Evolutionary conservation across 2,888 invertebrate species (phyloP), one percentile per base, ranked within the genome.

Genomic region (Thera britannica): DNA sequence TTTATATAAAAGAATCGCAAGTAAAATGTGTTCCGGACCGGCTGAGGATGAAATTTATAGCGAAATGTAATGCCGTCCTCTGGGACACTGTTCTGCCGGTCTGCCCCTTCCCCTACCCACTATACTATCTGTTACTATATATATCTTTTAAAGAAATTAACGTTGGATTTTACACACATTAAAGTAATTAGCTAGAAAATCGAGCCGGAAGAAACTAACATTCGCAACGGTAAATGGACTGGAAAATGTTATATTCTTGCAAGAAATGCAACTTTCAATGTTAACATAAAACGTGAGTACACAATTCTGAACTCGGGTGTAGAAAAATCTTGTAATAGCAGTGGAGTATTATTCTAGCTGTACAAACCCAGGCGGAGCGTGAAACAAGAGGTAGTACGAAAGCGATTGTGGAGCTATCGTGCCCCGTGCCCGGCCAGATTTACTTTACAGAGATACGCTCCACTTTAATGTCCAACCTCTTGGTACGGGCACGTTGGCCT

Each of bases 21-120:
- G 82, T 82, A 80, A 83, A 83, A 84, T 84, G 83, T 85, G 83
- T 85, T 83, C 78, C 76, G 79, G 77, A 75, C 79, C 80, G 81
- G 78, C 83, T 82, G 81, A 77, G 81, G 85, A 84, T 81, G 82
- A 86, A 84, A 88, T 88, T 87, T 86, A 87, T 89, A 86, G 84
- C 81, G 79, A 84, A 86, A 86, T 86, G 83, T 87, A 85, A 88
- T 85, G 83, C 79, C 79, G 80, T 84, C 82, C 83, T 81, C 73
- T 78, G 85, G 83, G 84, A 84, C 80, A 78, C 75, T 79, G 75
- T 71, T 77, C 75, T 75, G 72, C 76, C 78, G 76, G 78, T 78
- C 75, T 73, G 75, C 75, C 75, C 60, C 71, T 75, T 76, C 77
- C 79, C 78, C 81, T 77, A 77, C 72, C 76, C 70, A 73, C 77